Base-by-base conservation (phyloP, 2,888 invertebrate genomes). In the Aleiodes testaceus region DNA sequence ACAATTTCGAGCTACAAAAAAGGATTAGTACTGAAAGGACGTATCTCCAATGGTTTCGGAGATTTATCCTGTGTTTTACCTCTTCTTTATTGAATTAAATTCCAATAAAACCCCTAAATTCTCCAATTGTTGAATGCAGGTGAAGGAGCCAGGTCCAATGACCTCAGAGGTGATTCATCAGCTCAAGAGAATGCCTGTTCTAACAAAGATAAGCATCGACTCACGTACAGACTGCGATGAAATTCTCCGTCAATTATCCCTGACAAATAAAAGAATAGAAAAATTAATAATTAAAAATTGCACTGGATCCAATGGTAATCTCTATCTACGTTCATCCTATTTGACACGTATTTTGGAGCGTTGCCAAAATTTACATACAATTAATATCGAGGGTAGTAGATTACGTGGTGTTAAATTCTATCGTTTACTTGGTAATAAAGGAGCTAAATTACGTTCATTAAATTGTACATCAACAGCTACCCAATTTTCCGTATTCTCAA, bases 381-480 rank as follows among this genome's bases (percentile, higher is more conserved):
- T 84, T 68, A 78, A 72, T 47, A 79, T 83, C 53, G 50, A 74
- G 2, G 79, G 80, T 6, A 79, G 76, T 68, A 75, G 79, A 18
- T 82, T 84, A 36, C 80, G 80, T 3, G 82, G 84, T 9, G 67
- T 72, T 22, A 85, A 85, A 71, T 81, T 84, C 70, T 84, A 82
- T 72, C 78, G 73, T 11, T 72, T 83, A 5, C 75, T 85, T 63
- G 84, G 78, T 7, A 69, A 74, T 26, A 79, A 78, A 66, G 79
- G 80, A 0, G 72, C 78, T 11, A 72, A 79, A 30, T 63, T 83
- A 16, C 78, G 78, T 45, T 66, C 73, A 18, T 72, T 80, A 1
- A 65, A 67, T 20, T 71, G 74, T 0, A 74, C 74, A 2, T 79
- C 79, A 18, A 82, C 80, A 0, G 67, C 53, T 20, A 50, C 73